Percentiles rank a stretch among this genome's conserved stretches.
These are phyloP conservation scores for Bombycilla garrulus DNA, from an alignment of 2,113 vertebrate species.

Conservation along the genomic window DNA sequence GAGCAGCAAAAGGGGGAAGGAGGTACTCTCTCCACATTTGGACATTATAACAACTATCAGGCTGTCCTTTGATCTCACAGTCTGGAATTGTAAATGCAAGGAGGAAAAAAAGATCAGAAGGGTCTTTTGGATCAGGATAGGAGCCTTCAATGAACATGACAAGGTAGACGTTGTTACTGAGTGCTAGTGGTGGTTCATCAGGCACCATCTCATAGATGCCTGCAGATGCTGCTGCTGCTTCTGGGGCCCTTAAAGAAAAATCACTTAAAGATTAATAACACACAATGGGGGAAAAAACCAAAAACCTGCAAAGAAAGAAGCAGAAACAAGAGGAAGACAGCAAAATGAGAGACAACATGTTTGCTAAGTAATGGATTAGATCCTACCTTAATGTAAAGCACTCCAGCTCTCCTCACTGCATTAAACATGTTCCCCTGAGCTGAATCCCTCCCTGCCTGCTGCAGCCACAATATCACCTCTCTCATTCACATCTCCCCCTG, in stretches of 20 bases:
- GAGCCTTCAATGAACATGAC: neutral
- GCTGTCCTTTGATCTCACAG: neutral
- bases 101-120: neutral
- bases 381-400: neutral
- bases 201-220: neutral
- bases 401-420: neutral
- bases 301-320: neutral
- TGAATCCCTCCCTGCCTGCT: neutral
- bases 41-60: neutral
- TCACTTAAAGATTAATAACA: neutral
- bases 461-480: neutral
- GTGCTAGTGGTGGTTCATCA: neutral
- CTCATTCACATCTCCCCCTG: rapidly evolving
- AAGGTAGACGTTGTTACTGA: neutral
- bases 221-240: neutral
- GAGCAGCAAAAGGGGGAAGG: neutral
- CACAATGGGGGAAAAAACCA: neutral
- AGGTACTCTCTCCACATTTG: neutral
- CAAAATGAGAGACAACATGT: neutral
- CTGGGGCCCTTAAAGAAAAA: neutral
- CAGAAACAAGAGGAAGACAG: neutral
- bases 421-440: neutral
- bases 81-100: neutral
- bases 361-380: neutral
- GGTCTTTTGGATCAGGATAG: neutral